A percentile compares a stretch with the other conserved stretches of the same genome.
Conservation (phyloP, 2,888 invertebrate species). For the Cephus sareptanus region DNA sequence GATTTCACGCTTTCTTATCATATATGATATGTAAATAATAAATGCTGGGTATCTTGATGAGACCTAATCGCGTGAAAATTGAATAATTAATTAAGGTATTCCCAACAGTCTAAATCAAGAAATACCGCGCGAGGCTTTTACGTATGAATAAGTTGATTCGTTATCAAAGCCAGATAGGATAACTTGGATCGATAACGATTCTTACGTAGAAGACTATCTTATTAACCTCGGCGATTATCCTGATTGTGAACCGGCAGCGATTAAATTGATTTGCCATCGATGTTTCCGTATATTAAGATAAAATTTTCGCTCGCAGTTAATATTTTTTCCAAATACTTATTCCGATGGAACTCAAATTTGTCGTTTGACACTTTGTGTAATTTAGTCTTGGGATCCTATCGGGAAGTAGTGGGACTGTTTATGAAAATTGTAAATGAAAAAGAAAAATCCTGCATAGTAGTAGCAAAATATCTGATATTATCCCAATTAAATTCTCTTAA, state of each 20-base stretch:
- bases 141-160: not conserved
- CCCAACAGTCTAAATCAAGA: not conserved
- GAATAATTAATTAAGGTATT: not conserved
- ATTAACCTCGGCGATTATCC: not conserved
- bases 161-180: not conserved
- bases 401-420: not conserved
- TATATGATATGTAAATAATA: not conserved
- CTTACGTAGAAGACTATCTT: not conserved
- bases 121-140: not conserved
- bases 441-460: not conserved
- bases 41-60: not conserved
- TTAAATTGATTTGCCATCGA: not conserved
- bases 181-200: not conserved
- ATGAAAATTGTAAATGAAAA: not conserved
- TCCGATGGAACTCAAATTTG: not conserved
- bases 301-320: not conserved
- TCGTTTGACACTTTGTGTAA: not conserved
- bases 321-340: not conserved
- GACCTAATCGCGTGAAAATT: not conserved
- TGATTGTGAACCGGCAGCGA: not conserved
- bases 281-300: too few relatives aligned
- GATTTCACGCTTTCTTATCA: not conserved
- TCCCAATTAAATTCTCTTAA: not conserved
- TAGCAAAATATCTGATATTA: constrained; percentile 23
- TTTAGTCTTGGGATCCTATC: not conserved